Evolutionary conservation across 1,140 invertebrate species (phyloP).

Genomic region (Tenebrio molitor): DNA sequence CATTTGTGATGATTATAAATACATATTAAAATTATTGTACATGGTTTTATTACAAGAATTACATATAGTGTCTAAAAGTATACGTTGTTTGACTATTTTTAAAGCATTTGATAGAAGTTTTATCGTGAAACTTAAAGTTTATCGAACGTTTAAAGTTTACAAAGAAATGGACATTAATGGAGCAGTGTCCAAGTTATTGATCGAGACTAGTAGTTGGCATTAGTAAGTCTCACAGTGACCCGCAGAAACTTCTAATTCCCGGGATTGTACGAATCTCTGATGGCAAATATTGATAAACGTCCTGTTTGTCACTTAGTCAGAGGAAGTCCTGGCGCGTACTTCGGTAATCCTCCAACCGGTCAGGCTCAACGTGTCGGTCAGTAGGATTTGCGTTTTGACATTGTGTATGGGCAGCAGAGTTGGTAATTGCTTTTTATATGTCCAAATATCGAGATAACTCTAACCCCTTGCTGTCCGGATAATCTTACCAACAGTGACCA

Average conservation of each 20-base stretch:
- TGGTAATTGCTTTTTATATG: slow-evolving; percentile 58
- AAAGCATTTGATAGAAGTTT: too few relatives aligned
- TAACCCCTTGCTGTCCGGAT: slow-evolving; percentile 26
- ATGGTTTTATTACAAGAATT: too few relatives aligned
- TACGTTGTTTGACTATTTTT: too few relatives aligned
- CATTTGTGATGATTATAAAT: too few relatives aligned
- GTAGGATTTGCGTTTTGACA: slow-evolving; percentile 56
- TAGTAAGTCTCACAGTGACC: slow-evolving; percentile 35
- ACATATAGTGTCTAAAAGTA: too few relatives aligned
- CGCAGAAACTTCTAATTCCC: slow-evolving; percentile 38
- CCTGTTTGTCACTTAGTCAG: slow-evolving; percentile 52
- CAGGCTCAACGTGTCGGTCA: slow-evolving; percentile 56
- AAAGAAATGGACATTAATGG: slow-evolving; percentile 39
- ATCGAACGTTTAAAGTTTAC: too few relatives aligned
- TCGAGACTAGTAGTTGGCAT: slow-evolving; percentile 37
- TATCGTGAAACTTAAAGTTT: slow-evolving; percentile 2
- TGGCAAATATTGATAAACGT: slow-evolving; percentile 59
- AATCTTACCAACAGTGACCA: slow-evolving; percentile 29
- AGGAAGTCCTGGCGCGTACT: slow-evolving; percentile 49
- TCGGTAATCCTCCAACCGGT: slow-evolving; percentile 49
- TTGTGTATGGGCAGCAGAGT: slow-evolving; percentile 49
- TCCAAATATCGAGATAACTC: slow-evolving; percentile 48
- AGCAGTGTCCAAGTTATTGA: slow-evolving; percentile 40
- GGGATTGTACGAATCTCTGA: slow-evolving; percentile 53
- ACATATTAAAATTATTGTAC: too few relatives aligned